Evolutionary conservation across 2,113 vertebrate species (phyloP).

Genomic region (Geococcyx californianus): DNA sequence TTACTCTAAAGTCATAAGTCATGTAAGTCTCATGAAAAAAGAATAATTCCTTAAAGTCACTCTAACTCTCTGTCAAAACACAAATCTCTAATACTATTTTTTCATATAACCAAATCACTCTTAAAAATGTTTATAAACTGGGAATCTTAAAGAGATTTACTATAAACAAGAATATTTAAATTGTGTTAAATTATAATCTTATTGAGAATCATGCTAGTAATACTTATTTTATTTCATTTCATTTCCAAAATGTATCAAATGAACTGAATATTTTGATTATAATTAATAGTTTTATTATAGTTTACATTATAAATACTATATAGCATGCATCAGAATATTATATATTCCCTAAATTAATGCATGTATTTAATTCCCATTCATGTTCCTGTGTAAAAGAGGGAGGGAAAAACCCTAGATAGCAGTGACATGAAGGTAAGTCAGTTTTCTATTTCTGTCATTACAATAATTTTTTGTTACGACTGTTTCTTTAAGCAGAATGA

Average conservation of each 20-base stretch:
- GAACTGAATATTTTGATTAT: neutral
- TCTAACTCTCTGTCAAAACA: neutral
- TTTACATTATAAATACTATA: neutral
- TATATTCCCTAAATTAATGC: neutral
- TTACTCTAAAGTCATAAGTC: neutral
- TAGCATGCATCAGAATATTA: neutral
- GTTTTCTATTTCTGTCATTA: neutral
- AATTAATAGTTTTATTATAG: neutral
- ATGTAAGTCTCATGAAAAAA: neutral
- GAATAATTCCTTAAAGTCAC: neutral
- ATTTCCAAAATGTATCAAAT: neutral
- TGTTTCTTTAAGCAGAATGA: neutral
- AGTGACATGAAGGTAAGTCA: neutral
- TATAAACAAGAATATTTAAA: neutral
- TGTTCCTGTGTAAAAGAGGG: neutral
- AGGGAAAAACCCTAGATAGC: rapidly evolving
- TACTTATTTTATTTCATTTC: neutral
- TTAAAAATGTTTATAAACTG: neutral
- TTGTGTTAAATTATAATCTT: neutral
- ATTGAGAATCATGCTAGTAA: neutral
- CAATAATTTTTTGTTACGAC: rapidly evolving
- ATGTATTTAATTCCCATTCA: neutral
- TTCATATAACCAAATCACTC: neutral
- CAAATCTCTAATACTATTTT: neutral
- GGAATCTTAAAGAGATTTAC: neutral